These are phyloP conservation scores for Catharus bicknelli DNA, from an alignment of 2,113 vertebrate species.

Conservation along the genomic window DNA sequence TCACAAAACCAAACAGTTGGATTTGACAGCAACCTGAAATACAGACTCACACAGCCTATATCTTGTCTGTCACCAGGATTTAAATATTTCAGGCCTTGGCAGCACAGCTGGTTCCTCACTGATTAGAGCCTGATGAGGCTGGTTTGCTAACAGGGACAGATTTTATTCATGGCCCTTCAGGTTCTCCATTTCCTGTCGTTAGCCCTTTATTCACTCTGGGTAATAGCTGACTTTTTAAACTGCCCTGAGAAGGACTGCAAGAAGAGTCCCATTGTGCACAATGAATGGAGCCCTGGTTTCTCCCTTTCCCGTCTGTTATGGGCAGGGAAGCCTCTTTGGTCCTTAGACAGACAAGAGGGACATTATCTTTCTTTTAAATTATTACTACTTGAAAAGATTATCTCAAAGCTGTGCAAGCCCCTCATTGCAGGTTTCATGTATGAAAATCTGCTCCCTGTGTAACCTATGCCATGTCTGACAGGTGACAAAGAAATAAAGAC, in stretches of 20 bases:
- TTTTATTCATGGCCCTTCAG: slow-evolving; percentile 14
- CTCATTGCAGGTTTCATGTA: not conserved
- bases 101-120: not conserved
- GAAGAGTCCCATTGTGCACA: slow-evolving; percentile 56
- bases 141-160: not conserved
- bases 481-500: not conserved
- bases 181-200: slow-evolving; percentile 16
- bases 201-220: slow-evolving; percentile 47
- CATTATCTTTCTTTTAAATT: slow-evolving; percentile 25
- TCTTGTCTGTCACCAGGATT: slow-evolving; percentile 42
- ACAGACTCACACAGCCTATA: not conserved
- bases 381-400: not conserved
- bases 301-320: not conserved
- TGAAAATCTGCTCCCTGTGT: not conserved
- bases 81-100: slow-evolving; percentile 15
- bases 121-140: not conserved
- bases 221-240: slow-evolving; percentile 52
- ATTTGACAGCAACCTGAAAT: slow-evolving; percentile 20
- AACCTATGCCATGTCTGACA: not conserved
- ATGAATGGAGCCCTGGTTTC: slow-evolving; percentile 40
- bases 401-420: not conserved
- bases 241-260: slow-evolving; percentile 38
- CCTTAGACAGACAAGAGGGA: slow-evolving; percentile 28
- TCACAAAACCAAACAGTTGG: not conserved
- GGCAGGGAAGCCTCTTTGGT: slow-evolving; percentile 26